Conservation (phyloP, 2,113 vertebrate genomes). For the Trinectes maculatus region DNA sequence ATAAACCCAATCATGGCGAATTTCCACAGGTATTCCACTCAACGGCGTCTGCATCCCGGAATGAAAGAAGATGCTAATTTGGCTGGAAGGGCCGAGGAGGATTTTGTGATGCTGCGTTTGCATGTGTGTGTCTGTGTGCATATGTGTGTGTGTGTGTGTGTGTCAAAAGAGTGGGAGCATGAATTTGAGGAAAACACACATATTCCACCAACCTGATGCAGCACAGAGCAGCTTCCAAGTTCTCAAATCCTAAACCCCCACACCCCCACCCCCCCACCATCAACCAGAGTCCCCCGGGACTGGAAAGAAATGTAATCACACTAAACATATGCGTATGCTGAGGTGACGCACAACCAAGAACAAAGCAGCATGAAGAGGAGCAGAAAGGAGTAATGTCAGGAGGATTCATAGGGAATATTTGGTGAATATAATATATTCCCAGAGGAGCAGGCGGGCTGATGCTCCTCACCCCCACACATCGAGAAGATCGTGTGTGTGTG, state of each 20-base stretch:
- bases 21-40: constrained; percentile 63
- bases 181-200: constrained; percentile 19
- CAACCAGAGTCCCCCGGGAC: background rate
- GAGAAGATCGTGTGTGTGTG: no score
- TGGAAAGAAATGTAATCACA: constrained; percentile 39
- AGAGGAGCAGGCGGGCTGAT: constrained; percentile 12
- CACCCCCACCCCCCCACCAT: background rate
- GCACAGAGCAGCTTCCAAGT: constrained; percentile 25
- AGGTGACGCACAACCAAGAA: constrained; percentile 20
- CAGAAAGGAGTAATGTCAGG: constrained; percentile 23
- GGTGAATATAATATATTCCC: constrained; percentile 31
- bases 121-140: constrained; percentile 10
- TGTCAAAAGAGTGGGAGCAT: constrained; percentile 36
- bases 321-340: constrained; percentile 47
- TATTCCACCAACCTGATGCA: constrained; percentile 28
- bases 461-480: constrained; percentile 28
- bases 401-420: constrained; percentile 19
- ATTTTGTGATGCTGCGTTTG: constrained; percentile 34
- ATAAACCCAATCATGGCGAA: constrained; percentile 63
- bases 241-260: constrained; percentile 23
- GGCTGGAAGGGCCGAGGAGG: constrained; percentile 34
- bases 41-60: constrained; percentile 45
- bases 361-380: constrained; percentile 22
- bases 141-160: constrained; percentile 7
- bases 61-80: constrained; percentile 66